Evolutionary conservation across 1,140 invertebrate species (phyloP).

Genomic region (Pogonus chalceus): DNA sequence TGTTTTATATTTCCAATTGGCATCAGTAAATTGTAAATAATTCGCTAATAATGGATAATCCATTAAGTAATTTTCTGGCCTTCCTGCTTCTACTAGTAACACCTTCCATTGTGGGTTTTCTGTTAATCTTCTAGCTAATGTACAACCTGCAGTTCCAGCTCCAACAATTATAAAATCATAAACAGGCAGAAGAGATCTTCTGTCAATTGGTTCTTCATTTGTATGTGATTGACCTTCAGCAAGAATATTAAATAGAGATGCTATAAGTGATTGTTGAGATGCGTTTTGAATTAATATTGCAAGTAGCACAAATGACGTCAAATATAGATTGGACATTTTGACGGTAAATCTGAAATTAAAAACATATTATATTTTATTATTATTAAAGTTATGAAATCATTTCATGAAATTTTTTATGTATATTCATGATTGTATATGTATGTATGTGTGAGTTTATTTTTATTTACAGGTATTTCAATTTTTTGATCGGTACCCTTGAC

Average conservation of each 20-base stretch:
- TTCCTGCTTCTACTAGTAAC: conserved; percentile 48
- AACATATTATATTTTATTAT: no score
- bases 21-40: conserved; percentile 47
- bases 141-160: conserved; percentile 61
- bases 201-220: conserved; percentile 33
- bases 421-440: no score
- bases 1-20: conserved; percentile 50
- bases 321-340: no score
- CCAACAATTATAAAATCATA: conserved; percentile 60
- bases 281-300: no score
- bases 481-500: no score
- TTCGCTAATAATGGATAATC: conserved; percentile 54
- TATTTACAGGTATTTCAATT: no score
- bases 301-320: no score
- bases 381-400: no score
- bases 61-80: conserved; percentile 47
- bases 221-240: neutral
- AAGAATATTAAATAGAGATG: neutral
- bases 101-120: conserved; percentile 51
- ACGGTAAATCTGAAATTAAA: no score
- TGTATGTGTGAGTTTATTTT: no score
- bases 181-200: conserved; percentile 25
- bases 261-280: neutral
- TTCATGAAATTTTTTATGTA: no score
- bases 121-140: conserved; percentile 53